Base-by-base conservation (phyloP, 2,113 vertebrate genomes). In the Sylvilagus bachmani region DNA sequence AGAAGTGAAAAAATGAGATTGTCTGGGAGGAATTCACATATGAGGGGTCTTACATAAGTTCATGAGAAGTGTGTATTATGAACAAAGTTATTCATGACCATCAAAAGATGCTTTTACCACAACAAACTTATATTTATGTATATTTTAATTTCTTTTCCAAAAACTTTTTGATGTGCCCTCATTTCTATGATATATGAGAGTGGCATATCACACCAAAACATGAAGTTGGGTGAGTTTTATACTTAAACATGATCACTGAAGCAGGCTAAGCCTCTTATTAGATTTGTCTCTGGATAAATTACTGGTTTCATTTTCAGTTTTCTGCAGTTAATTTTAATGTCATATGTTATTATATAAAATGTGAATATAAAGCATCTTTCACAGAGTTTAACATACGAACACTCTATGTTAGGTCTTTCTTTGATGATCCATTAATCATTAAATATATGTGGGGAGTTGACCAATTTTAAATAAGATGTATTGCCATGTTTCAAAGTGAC, bases 401-500 rank as follows among this genome's bases (percentile, higher is more conserved):
- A 3, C 16, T 64, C n/a, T 55, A 14, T 66, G 10, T 82, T 82
- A 64, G 21, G 21, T 79, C 13, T 31, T 86, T 71, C 44, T 55
- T 22, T 77, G 24, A 80, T 61, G 25, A 83, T 75, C n/a, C 85
- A 69, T 49, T 74, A 25, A 62, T 75, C 74, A 71, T 85, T 31
- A 64, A 74, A 49, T 79, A 4, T 36, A 86, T 49, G 44, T 88
- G 27, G 22, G n/a, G 25, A 83, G 55, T 81, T 75, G 49, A 89
- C 69, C 86, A 64, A 74, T 67, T 75, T 88, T 62, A 87, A 69
- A 64, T 10, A 69, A 90, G n/a, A 95, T 53, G 19, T 5, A 51
- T 89, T 89, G 77, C 19, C 38, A 71, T 14, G 10, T 70, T 74
- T 93, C 81, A 90, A 90, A 61, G 73, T 90, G 73, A 78, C 11